Base-by-base conservation (phyloP, 2,113 vertebrate genomes). In the Saccopteryx bilineata region DNA sequence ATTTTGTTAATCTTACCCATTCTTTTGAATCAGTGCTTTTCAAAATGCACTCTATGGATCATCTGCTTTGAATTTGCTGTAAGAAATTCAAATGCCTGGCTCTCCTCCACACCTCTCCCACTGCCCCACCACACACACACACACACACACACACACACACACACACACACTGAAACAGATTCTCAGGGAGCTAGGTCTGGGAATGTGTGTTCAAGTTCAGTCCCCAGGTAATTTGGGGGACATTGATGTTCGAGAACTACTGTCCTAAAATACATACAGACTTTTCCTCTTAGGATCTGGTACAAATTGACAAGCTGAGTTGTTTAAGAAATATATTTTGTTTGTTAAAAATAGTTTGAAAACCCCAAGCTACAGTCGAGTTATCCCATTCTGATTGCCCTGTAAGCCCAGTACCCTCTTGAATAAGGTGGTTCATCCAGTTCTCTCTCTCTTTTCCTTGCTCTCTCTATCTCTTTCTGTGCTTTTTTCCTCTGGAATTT, bases 21-120 rank as follows among this genome's bases (percentile, higher is more conserved):
- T 89, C n/a, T 24, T 95, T 23, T 52, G 65, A 85, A 88, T 84
- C 11, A n/a, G 9, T 33, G 9, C 82, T 68, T 87, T 56, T 93
- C n/a, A 88, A 84, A 96, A 81, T 39, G 12, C 21, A 94, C 39
- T 21, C 50, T 56, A 50, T 23, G 19, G 19, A 17, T 50, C 31
- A 50, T n/a, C 52, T 83, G 9, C 69, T 74, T 94, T 26, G n/a
- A 60, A 63, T 17, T 86, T 85, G 10, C 26, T 28, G 6, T 72
- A 87, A 92, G 69, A 78, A 84, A 56, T 94, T 58, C 24, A 52
- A 31, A 81, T 46, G 3, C 17, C 24, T n/a, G 26, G 26, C 17
- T 5, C 1, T 92, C 46, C 39, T 39, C 39, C 39, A 39, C 39
- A 39, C 39, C 39, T 39, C 39, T 39, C 39, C 39, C 39, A 39